Base-by-base conservation (phyloP, 2,797 vertebrate genomes). In the Melanotaenia maccullochi region DNA sequence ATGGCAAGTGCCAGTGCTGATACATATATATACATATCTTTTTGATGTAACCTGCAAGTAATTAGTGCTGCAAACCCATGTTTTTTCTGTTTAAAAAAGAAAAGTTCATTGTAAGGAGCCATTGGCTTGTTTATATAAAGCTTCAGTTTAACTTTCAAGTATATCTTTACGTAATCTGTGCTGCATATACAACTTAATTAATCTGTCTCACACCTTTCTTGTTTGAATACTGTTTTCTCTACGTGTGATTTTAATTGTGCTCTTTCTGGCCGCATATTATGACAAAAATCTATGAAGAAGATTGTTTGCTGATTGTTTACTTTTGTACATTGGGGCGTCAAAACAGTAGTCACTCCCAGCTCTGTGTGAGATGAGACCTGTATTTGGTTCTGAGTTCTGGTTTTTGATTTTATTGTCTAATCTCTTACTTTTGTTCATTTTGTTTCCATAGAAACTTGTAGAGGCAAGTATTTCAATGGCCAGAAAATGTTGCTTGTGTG, bases 401-500 rank as follows among this genome's bases (percentile, higher is more conserved):
- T 80, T 78, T 76, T 42, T 69, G 36, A 76, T 78, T 20, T 68
- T 70, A 66, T 81, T 89, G 52, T 92, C 93, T 95, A 93, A 95
- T 89, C 73, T n/a, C 75, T 87, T 82, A 75, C 84, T 85, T 63
- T 90, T 93, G 90, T 94, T 93, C 89, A 62, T 96, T 98, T 96
- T 96, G 91, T 97, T 96, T 96, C 96, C 93, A 85, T 97, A 99
- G 97, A 99, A 97, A 97, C 95, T 96, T 95, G 94, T 97, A 94
- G 96, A 98, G 97, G 97, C 97, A 98, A 99, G 97, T 99, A 98
- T 97, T 85, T 87, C 83, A 93, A 85, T 84, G 85, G 83, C 59
- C 61, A n/a, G 18, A 11, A 16, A 85, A 70, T 90, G 81, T 87
- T 73, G 79, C 89, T 74, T 93, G 92, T 92, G 89, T 93, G 86